Evolutionary conservation across 2,797 vertebrate species (phyloP).

Genomic region (Taenioides sp.): DNA sequence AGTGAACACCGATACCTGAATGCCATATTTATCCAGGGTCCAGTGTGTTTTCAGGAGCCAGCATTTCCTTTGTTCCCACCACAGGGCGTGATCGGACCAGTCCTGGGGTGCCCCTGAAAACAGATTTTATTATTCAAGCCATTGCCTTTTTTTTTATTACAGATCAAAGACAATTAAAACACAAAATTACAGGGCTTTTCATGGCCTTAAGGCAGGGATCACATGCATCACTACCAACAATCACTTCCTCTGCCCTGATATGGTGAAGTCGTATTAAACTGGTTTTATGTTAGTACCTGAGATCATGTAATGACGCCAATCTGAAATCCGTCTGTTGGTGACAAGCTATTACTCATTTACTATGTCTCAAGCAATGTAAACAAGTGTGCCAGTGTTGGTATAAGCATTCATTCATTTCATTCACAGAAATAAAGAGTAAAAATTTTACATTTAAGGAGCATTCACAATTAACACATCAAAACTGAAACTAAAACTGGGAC

Average conservation of each 20-base stretch:
- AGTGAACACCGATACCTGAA: slow-evolving; percentile 66
- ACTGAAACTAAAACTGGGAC: no score
- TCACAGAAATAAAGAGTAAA: not conserved
- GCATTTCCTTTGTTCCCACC: slow-evolving; percentile 94
- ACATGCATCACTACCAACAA: slow-evolving; percentile 6
- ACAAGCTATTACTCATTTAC: slow-evolving; percentile 54
- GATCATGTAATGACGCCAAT: slow-evolving; percentile 41
- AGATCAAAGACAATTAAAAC: not conserved
- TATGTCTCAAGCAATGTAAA: slow-evolving; percentile 34
- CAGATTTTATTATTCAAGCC: not conserved
- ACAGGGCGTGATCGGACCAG: slow-evolving; percentile 97
- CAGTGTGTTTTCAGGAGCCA: slow-evolving; percentile 98
- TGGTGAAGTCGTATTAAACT: slow-evolving; percentile 27
- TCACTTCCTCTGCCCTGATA: slow-evolving; percentile 9
- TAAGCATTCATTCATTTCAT: not conserved
- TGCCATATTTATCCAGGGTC: slow-evolving; percentile 95
- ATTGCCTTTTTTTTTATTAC: slow-evolving; percentile 3
- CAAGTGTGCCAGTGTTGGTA: slow-evolving; percentile 6
- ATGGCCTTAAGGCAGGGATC: slow-evolving; percentile 2
- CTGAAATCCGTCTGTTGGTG: slow-evolving; percentile 46
- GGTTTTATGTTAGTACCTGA: slow-evolving; percentile 56
- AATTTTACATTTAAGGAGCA: no score
- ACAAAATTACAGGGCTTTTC: slow-evolving; percentile 6
- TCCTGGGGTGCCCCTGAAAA: slow-evolving; percentile 84
- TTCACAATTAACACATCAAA: no score